A percentile compares a stretch with the other conserved stretches of the same genome.
phyloP scores from a whole-genome alignment of 2,113 vertebrate species.

The Henicopernis longicauda region DNA sequence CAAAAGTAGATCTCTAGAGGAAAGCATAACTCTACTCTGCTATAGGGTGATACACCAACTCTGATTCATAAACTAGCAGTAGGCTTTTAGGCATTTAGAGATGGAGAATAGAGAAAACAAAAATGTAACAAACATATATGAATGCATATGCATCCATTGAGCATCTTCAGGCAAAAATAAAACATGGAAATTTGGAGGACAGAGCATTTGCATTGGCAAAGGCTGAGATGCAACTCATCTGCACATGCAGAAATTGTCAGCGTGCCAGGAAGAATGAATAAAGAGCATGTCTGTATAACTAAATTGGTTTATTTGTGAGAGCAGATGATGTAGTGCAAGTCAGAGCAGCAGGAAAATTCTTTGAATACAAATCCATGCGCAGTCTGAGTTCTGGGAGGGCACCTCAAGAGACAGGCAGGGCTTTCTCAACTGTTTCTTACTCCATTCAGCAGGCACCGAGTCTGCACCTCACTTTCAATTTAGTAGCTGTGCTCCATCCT shows the following conservation, averaged over 20 bases:
- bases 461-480: not conserved
- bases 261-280: not conserved
- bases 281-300: not conserved
- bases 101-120: not conserved
- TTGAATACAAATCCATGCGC: not conserved
- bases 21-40: rapidly evolving
- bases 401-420: not conserved
- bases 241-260: not conserved
- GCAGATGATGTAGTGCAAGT: not conserved
- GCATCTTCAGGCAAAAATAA: not conserved
- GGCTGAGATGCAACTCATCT: not conserved
- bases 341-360: not conserved
- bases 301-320: not conserved
- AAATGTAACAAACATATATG: not conserved
- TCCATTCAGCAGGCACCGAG: not conserved
- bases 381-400: not conserved
- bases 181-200: not conserved
- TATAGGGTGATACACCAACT: not conserved
- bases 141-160: not conserved
- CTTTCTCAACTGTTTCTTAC: not conserved
- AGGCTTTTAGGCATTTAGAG: not conserved
- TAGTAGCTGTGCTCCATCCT: not conserved
- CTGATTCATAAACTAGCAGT: not conserved
- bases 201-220: conserved; percentile 2
- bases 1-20: not conserved